These are phyloP conservation scores for Dreissena polymorpha DNA, from an alignment of 1,140 invertebrate species.

Conservation along the genomic window DNA sequence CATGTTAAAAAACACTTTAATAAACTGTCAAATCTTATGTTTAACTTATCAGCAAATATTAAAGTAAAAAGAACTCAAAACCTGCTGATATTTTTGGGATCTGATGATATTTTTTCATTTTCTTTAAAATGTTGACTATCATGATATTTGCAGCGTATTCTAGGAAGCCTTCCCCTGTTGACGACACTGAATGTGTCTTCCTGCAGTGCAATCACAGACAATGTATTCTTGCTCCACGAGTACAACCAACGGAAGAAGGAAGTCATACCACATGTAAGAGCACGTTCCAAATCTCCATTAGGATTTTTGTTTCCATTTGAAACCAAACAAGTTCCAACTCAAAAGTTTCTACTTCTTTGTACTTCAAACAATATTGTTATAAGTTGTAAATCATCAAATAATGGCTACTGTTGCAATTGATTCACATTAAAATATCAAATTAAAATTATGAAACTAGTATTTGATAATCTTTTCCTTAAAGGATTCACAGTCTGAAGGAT, in stretches of 20 bases:
- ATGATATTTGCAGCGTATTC: slow-evolving; percentile 37
- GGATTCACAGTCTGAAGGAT: too few relatives aligned
- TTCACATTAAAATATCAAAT: too few relatives aligned
- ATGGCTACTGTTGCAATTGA: neutral
- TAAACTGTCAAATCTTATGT: too few relatives aligned
- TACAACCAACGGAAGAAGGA: slow-evolving; percentile 15
- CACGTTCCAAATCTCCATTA: neutral
- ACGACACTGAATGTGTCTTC: slow-evolving; percentile 43
- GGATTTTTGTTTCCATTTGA: neutral
- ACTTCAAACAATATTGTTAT: neutral
- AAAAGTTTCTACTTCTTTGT: too few relatives aligned
- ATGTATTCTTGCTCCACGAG: slow-evolving; percentile 47
- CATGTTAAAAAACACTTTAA: too few relatives aligned
- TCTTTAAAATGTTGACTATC: neutral
- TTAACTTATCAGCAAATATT: too few relatives aligned
- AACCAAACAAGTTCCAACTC: neutral
- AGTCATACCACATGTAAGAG: slow-evolving; percentile 17
- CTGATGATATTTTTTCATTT: too few relatives aligned
- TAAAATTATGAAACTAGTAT: too few relatives aligned
- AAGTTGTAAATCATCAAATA: neutral
- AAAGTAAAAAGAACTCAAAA: too few relatives aligned
- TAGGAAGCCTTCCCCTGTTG: slow-evolving; percentile 31
- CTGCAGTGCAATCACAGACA: slow-evolving; percentile 50
- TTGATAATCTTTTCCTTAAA: too few relatives aligned
- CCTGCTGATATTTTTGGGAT: too few relatives aligned